Evolutionary conservation across 2,113 vertebrate genomes (phyloP), one percentile per base, ranked within the genome.

Genomic region (Smithornis capensis): DNA sequence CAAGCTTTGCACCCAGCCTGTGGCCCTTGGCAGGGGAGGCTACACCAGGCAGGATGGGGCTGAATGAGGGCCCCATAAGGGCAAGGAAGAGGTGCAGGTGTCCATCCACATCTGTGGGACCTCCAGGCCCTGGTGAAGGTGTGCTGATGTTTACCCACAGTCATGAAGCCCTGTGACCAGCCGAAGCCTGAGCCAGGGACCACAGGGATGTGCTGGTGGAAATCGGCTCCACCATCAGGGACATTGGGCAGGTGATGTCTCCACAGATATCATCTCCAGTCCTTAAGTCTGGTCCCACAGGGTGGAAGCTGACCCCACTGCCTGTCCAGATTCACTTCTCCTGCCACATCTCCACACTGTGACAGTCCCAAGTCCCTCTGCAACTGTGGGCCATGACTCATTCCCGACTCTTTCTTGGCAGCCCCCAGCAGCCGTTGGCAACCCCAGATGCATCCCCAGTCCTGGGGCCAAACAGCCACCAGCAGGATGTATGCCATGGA

Each of bases 401-500:
- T 23, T 38, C n/a, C 71, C 33, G 77, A 42, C 59, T 92, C 40
- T 81, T 14, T 78, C 49, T 59, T 15, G 24, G 31, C 76, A 97
- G 98, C 81, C 38, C 71, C 83, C 85, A 47, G 83, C 59, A 47
- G 79, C 89, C 14, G 0, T 55, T 38, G 67, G 13, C 93, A 93
- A 10, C 11, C 91, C 53, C 92, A 67, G 37, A 57, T 88, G 24
- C 62, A 17, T 3, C 63, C 78, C n/a, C 94, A 90, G 50, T 83
- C 89, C 59, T 63, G 8, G n/a, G 79, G 65, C 16, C 68, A 3
- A 33, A 96, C 87, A 2, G 87, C 87, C 69, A 95, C 93, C 40
- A 92, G 95, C 76, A 95, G 91, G 94, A 97, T 97, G 95, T 97
- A 98, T 1, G 90, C 97, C 18, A 37, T 97, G 87, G 97, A 97